A percentile compares a stretch with the other conserved stretches of the same genome.
Conservation (phyloP, 2,888 invertebrate species). For the Caenorhabditis sp. region DNA sequence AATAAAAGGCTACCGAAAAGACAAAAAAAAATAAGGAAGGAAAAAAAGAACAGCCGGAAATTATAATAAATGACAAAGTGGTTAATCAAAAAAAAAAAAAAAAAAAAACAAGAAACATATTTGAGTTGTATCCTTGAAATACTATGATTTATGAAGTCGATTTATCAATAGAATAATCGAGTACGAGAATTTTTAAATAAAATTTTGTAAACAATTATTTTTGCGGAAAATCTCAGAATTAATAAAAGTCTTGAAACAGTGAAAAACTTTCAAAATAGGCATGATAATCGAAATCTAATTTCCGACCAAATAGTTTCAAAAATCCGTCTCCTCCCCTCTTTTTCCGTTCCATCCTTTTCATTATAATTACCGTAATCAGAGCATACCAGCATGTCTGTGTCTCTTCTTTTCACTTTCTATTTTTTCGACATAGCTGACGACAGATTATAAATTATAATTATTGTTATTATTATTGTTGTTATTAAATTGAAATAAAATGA, state of each 20-base stretch:
- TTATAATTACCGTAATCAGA: not conserved
- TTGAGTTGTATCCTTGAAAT: not conserved
- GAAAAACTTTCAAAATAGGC: too few relatives aligned
- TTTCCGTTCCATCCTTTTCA: not conserved
- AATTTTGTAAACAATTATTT: too few relatives aligned
- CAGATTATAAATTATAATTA: slow-evolving; percentile 1
- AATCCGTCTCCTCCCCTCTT: not conserved
- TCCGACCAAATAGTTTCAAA: not conserved
- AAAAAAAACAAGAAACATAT: not conserved
- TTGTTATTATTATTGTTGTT: not conserved
- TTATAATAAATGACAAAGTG: not conserved
- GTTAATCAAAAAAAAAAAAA: not conserved
- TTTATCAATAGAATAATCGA: not conserved
- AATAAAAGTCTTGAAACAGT: not conserved
- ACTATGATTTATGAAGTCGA: not conserved
- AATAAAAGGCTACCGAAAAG: not conserved
- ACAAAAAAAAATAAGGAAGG: not conserved
- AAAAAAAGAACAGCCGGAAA: not conserved
- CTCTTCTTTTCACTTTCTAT: not conserved
- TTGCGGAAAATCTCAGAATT: not conserved
- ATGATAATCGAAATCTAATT: too few relatives aligned
- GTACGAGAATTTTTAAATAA: too few relatives aligned
- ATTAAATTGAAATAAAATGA: not conserved
- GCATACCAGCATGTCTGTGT: not conserved
- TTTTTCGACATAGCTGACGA: not conserved